Conservation (phyloP, 2,888 invertebrate species). For the Lysandra coridon region DNA sequence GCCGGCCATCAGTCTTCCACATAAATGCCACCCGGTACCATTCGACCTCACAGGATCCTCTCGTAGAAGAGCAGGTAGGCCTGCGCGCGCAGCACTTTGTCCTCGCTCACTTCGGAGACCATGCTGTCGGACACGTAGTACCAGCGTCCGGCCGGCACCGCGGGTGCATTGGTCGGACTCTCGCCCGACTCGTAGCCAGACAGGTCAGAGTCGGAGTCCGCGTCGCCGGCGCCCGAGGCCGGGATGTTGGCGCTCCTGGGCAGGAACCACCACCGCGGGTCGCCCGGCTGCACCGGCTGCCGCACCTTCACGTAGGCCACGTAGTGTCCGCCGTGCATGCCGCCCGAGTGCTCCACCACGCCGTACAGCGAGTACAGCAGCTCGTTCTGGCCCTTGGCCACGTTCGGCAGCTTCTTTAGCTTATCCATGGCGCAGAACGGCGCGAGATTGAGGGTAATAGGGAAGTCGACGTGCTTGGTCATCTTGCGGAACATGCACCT, state of each 20-base stretch:
- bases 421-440: constrained; percentile 91
- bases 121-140: constrained; percentile 95
- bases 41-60: constrained; percentile 82
- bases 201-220: constrained; percentile 80
- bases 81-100: constrained; percentile 90
- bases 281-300: constrained; percentile 80
- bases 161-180: constrained; percentile 57
- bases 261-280: constrained; percentile 87
- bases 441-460: constrained; percentile 90
- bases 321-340: constrained; percentile 91
- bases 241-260: constrained; percentile 81
- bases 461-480: constrained; percentile 92
- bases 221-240: constrained; percentile 67
- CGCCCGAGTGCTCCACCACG: constrained; percentile 96
- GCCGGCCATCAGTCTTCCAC: constrained; percentile 63
- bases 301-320: constrained; percentile 96
- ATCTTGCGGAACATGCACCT: constrained; percentile 90
- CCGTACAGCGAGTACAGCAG: constrained; percentile 95
- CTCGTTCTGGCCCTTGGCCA: constrained; percentile 82
- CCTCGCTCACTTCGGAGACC: constrained; percentile 90
- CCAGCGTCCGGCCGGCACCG: constrained; percentile 89
- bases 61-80: constrained; percentile 98
- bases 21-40: constrained; percentile 59
- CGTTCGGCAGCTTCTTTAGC: constrained; percentile 81
- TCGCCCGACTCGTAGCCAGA: constrained; percentile 79